A percentile compares a stretch with the other conserved stretches of the same genome.
These are phyloP conservation scores for Phymorhynchus buccinoides DNA, from an alignment of 1,140 invertebrate species.

Conservation along the genomic window DNA sequence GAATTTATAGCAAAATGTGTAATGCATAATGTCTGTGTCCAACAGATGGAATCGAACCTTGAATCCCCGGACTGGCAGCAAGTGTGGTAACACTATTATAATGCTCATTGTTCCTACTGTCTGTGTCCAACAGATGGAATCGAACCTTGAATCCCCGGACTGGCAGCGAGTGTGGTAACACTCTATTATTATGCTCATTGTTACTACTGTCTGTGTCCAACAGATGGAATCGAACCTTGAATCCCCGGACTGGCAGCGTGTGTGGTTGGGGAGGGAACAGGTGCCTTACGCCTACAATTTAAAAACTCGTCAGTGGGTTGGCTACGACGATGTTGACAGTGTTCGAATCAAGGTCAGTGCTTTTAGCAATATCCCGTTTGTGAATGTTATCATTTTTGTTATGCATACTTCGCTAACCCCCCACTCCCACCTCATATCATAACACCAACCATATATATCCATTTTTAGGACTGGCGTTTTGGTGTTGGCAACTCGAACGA, in stretches of 20 bases:
- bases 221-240: slow-evolving; percentile 29
- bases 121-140: slow-evolving; percentile 32
- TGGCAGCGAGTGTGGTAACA: slow-evolving; percentile 72
- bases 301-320: slow-evolving; percentile 86
- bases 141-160: not conserved
- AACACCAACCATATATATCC: too few relatives aligned
- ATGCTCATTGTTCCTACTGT: too few relatives aligned
- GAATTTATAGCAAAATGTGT: too few relatives aligned
- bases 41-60: slow-evolving; percentile 25
- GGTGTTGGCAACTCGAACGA: too few relatives aligned
- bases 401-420: too few relatives aligned
- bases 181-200: not conserved
- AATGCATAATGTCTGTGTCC: too few relatives aligned
- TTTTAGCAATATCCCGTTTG: too few relatives aligned
- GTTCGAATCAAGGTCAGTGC: slow-evolving; percentile 81
- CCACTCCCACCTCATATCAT: too few relatives aligned
- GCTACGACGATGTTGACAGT: slow-evolving; percentile 88
- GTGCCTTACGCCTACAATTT: slow-evolving; percentile 85
- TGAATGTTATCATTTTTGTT: too few relatives aligned
- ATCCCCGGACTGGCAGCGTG: slow-evolving; percentile 55
- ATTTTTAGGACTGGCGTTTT: too few relatives aligned
- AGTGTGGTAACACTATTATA: too few relatives aligned
- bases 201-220: not conserved
- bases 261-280: slow-evolving; percentile 80
- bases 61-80: slow-evolving; percentile 51